Percentiles rank a stretch among this genome's conserved stretches.
phyloP scores from a whole-genome alignment of 2,888 invertebrate genomes.

The Operophtera brumata region DNA sequence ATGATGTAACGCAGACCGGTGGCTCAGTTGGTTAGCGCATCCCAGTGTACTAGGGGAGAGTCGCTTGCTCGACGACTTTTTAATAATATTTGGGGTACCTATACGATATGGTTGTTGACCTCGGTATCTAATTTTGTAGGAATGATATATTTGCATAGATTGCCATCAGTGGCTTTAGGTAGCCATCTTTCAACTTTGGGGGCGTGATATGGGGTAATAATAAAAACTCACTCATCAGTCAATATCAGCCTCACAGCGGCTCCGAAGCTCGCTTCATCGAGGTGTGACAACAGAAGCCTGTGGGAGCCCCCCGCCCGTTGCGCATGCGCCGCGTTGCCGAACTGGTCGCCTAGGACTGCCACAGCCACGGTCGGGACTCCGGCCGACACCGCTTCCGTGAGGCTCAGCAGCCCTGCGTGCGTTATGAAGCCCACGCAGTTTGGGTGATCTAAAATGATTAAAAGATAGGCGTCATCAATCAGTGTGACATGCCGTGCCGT shows the following conservation, averaged over 20 bases:
- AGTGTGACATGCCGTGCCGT: too few species aligned
- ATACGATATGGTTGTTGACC: too few species aligned
- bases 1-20: too few species aligned
- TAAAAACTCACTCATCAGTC: slow-evolving; percentile 61
- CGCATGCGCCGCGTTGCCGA: slow-evolving; percentile 55
- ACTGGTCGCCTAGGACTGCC: slow-evolving; percentile 80
- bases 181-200: too few species aligned
- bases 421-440: slow-evolving; percentile 75
- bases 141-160: too few species aligned
- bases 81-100: too few species aligned
- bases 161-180: too few species aligned
- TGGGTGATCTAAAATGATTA: slow-evolving; percentile 73
- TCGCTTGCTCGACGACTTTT: too few species aligned
- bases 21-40: too few species aligned
- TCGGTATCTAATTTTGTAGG: too few species aligned
- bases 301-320: slow-evolving; percentile 54
- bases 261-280: slow-evolving; percentile 64
- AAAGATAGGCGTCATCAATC: neutral
- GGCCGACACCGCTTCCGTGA: slow-evolving; percentile 75
- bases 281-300: slow-evolving; percentile 57
- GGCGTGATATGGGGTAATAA: neutral
- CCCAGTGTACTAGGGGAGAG: too few species aligned
- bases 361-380: slow-evolving; percentile 77
- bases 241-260: slow-evolving; percentile 64
- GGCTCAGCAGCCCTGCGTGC: slow-evolving; percentile 77